Evolutionary conservation across 1,140 invertebrate species (phyloP).

Genomic region (Lucilia cuprina): DNA sequence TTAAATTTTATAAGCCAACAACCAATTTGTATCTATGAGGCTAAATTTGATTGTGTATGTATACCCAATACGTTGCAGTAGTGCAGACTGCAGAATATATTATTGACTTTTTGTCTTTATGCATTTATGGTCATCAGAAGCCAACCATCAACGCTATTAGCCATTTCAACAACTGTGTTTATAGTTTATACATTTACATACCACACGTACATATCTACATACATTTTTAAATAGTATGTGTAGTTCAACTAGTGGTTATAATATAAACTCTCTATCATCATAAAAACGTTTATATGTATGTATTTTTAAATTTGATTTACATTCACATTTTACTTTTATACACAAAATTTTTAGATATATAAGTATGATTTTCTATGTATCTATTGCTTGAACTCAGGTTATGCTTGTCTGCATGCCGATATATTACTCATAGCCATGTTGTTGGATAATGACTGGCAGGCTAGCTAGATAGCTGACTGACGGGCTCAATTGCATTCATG

Average conservation of each 20-base stretch:
- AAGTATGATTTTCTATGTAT: background rate
- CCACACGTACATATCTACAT: background rate
- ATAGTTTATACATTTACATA: no score
- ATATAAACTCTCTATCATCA: background rate
- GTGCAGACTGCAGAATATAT: background rate
- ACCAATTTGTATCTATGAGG: background rate
- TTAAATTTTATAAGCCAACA: background rate
- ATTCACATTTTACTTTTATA: background rate
- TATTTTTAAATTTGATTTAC: background rate
- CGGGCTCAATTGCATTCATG: background rate
- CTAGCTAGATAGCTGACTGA: background rate
- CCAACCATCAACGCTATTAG: conserved; percentile 6
- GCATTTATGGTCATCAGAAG: background rate
- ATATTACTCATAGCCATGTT: background rate
- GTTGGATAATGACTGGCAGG: background rate
- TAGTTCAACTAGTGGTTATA: conserved; percentile 9
- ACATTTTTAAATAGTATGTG: background rate
- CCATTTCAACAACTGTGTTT: background rate
- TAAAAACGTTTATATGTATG: background rate
- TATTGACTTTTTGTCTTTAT: conserved; percentile 11
- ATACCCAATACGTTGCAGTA: background rate
- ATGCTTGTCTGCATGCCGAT: background rate
- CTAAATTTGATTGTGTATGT: background rate
- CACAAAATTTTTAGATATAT: background rate
- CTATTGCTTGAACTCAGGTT: background rate